Evolutionary conservation across 2,888 invertebrate genomes (phyloP).

Genomic region (Diadegma fenestrale): DNA sequence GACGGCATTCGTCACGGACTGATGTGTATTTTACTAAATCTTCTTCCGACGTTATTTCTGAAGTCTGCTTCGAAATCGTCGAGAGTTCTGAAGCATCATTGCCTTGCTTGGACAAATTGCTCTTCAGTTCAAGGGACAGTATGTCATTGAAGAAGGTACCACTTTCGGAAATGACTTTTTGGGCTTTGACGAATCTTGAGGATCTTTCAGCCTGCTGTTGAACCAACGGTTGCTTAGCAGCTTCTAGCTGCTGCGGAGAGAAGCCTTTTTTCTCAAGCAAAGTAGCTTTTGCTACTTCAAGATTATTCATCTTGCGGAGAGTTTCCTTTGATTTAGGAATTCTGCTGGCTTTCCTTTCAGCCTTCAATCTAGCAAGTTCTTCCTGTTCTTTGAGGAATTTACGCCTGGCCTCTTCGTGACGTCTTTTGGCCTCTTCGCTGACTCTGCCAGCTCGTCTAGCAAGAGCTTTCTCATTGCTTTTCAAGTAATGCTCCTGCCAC

Average conservation of each 20-base stretch:
- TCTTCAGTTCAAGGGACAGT: constrained; percentile 72
- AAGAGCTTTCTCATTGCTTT: constrained; percentile 71
- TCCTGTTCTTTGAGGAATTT: constrained; percentile 73
- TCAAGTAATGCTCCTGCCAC: constrained; percentile 79
- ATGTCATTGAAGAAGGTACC: constrained; percentile 70
- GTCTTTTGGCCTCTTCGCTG: constrained; percentile 84
- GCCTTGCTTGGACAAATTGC: constrained; percentile 25
- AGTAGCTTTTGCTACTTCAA: constrained; percentile 88
- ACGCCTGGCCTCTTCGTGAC: constrained; percentile 86
- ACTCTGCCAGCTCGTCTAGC: constrained; percentile 72
- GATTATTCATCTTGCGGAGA: constrained; percentile 88
- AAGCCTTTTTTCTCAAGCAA: constrained; percentile 88
- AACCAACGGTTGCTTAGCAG: constrained; percentile 87
- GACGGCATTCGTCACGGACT: constrained; percentile 77
- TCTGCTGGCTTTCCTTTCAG: constrained; percentile 67
- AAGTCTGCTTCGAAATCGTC: constrained; percentile 73
- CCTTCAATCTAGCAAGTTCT: constrained; percentile 78
- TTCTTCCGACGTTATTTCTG: constrained; percentile 61
- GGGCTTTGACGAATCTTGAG: constrained; percentile 85
- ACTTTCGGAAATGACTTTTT: constrained; percentile 58
- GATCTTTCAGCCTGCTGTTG: constrained; percentile 86
- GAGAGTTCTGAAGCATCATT: not conserved
- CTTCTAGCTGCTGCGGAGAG: constrained; percentile 87
- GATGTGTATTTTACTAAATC: constrained; percentile 63
- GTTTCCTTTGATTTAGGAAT: constrained; percentile 80